A percentile compares a stretch with the other conserved stretches of the same genome.
phyloP scores from a whole-genome alignment of 1,140 invertebrate species.

The Hyphantria cunea region DNA sequence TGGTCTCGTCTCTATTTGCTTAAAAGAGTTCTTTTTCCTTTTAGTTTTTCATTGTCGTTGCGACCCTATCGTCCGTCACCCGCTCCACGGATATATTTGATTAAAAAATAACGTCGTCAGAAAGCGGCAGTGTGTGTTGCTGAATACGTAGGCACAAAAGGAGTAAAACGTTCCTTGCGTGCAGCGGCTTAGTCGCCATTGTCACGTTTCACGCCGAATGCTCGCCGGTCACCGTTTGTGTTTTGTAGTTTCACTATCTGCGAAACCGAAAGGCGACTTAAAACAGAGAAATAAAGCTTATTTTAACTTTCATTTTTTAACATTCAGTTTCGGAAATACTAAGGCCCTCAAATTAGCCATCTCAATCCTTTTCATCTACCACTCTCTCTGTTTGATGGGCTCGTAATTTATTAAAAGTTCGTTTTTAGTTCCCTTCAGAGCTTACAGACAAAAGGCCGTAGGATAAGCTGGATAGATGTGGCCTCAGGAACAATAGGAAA shows the following conservation, averaged over 20 bases:
- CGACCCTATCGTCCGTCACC: conserved; percentile 80
- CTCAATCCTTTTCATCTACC: conserved; percentile 22
- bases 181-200: conserved; percentile 76
- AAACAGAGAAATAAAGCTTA: conserved; percentile 25
- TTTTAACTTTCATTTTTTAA: conserved; percentile 19
- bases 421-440: conserved; percentile 56
- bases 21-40: conserved; percentile 78
- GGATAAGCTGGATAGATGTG: conserved; percentile 72
- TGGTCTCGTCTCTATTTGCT: conserved; percentile 81
- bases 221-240: conserved; percentile 55
- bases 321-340: conserved; percentile 24
- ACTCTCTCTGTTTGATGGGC: conserved; percentile 42
- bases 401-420: conserved; percentile 60
- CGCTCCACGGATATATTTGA: conserved; percentile 81
- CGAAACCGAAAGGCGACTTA: conserved; percentile 46
- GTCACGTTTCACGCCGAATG: conserved; percentile 64
- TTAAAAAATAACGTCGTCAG: conserved; percentile 83
- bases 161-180: conserved; percentile 69
- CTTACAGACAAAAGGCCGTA: conserved; percentile 54
- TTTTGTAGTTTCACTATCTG: conserved; percentile 72
- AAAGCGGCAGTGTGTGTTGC: conserved; percentile 64
- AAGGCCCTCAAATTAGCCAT: conserved; percentile 26
- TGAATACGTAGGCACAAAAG: conserved; percentile 61
- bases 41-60: conserved; percentile 77
- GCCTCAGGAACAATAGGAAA: conserved; percentile 66